Evolutionary conservation across 2,888 invertebrate genomes (phyloP).

Genomic region (Urechis unicinctus): DNA sequence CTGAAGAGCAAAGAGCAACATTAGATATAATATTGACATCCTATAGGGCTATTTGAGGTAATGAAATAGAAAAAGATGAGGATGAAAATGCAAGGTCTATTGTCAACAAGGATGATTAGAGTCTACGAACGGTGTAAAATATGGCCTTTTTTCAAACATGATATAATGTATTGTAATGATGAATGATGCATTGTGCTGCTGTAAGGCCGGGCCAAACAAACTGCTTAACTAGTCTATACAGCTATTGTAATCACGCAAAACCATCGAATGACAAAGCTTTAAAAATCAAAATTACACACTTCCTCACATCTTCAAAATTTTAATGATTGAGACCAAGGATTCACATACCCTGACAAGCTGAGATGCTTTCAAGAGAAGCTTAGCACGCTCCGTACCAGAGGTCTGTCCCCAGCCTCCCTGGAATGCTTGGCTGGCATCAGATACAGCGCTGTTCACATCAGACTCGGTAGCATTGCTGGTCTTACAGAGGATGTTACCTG

Average conservation of each 20-base stretch:
- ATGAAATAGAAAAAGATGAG: not conserved
- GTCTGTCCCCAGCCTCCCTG: slow-evolving; percentile 45
- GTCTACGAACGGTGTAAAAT: too few species aligned
- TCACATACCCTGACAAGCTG: slow-evolving; percentile 43
- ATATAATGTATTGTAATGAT: too few species aligned
- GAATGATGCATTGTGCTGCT: too few species aligned
- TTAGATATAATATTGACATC: slow-evolving; percentile 1
- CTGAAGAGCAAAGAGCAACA: slow-evolving; percentile 26
- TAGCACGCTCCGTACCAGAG: slow-evolving; percentile 51
- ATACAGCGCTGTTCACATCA: slow-evolving; percentile 51
- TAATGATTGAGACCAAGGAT: not conserved
- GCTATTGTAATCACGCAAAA: too few species aligned
- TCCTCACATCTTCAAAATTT: not conserved
- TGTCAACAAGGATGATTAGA: too few species aligned
- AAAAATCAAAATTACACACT: too few species aligned
- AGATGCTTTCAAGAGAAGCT: slow-evolving; percentile 48
- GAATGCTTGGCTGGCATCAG: slow-evolving; percentile 46
- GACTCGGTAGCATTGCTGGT: slow-evolving; percentile 27
- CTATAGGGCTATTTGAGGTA: not conserved
- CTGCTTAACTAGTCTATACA: too few species aligned
- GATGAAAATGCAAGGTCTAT: not conserved
- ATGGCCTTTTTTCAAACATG: too few species aligned
- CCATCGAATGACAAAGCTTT: too few species aligned
- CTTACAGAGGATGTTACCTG: slow-evolving; percentile 31
- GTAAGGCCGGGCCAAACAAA: too few species aligned